These are phyloP conservation scores for Agrotis exclamationis DNA, from an alignment of 2,888 invertebrate species.

Conservation along the genomic window DNA sequence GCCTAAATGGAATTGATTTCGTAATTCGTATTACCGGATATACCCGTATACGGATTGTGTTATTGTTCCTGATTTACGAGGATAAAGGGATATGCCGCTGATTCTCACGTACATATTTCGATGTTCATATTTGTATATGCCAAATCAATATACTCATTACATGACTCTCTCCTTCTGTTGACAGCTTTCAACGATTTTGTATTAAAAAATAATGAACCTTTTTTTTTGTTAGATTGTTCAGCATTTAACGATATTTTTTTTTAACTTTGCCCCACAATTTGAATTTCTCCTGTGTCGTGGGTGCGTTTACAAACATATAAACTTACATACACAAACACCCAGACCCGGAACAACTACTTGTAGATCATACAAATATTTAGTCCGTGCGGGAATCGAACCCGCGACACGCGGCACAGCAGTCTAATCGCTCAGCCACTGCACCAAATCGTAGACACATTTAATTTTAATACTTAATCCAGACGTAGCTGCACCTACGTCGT, in stretches of 20 bases:
- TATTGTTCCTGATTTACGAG: conserved; percentile 57
- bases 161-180: conserved; percentile 22
- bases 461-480: neutral
- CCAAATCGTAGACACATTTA: neutral
- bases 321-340: too few relatives aligned
- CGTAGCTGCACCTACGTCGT: conserved; percentile 16
- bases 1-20: conserved; percentile 67
- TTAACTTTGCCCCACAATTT: too few relatives aligned
- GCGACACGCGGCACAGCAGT: too few relatives aligned
- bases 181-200: conserved; percentile 16
- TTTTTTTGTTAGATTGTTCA: too few relatives aligned
- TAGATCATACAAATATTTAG: too few relatives aligned
- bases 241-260: too few relatives aligned
- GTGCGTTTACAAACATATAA: too few relatives aligned
- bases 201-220: neutral
- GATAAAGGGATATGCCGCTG: conserved; percentile 47
- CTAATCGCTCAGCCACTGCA: too few relatives aligned
- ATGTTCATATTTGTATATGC: conserved; percentile 48
- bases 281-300: too few relatives aligned
- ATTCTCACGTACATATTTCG: conserved; percentile 42
- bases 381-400: too few relatives aligned
- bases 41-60: conserved; percentile 50
- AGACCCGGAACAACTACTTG: too few relatives aligned
- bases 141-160: conserved; percentile 44
- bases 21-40: conserved; percentile 63